phyloP scores from a whole-genome alignment of 2,888 invertebrate genomes.

The Noctua comes region DNA sequence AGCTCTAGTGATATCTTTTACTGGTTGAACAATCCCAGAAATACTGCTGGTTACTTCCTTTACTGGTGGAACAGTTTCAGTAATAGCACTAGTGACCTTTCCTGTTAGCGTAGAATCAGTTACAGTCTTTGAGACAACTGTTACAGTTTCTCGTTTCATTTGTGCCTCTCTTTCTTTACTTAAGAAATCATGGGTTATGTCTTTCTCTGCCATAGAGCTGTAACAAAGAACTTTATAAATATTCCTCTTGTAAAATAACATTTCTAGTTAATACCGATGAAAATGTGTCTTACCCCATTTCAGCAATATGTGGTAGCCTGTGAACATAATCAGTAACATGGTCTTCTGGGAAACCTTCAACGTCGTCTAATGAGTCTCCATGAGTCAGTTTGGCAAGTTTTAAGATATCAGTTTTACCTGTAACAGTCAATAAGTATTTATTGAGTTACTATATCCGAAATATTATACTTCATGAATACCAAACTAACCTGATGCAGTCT shows the following conservation, averaged over 20 bases:
- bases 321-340: slow-evolving; percentile 86
- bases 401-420: slow-evolving; percentile 78
- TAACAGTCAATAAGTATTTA: slow-evolving; percentile 37
- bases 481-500: slow-evolving; percentile 71
- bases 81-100: slow-evolving; percentile 33
- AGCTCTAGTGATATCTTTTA: slow-evolving; percentile 15
- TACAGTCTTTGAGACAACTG: slow-evolving; percentile 38
- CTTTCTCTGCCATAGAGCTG: slow-evolving; percentile 78
- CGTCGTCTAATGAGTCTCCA: slow-evolving; percentile 89
- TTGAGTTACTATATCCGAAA: neutral
- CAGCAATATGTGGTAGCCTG: slow-evolving; percentile 87
- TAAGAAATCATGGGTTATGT: slow-evolving; percentile 79
- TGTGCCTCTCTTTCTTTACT: slow-evolving; percentile 84
- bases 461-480: neutral
- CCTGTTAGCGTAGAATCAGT: slow-evolving; percentile 39
- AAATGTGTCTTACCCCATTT: slow-evolving; percentile 80
- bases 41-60: slow-evolving; percentile 50
- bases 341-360: slow-evolving; percentile 89
- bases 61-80: slow-evolving; percentile 41
- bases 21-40: slow-evolving; percentile 17
- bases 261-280: neutral
- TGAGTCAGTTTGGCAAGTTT: slow-evolving; percentile 83
- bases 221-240: slow-evolving; percentile 20
- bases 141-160: slow-evolving; percentile 77
- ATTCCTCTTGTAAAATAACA: neutral